A percentile compares a stretch with the other conserved stretches of the same genome.
Conservation (phyloP, 2,888 invertebrate genomes). For the Nematopogon swammerdamellus region DNA sequence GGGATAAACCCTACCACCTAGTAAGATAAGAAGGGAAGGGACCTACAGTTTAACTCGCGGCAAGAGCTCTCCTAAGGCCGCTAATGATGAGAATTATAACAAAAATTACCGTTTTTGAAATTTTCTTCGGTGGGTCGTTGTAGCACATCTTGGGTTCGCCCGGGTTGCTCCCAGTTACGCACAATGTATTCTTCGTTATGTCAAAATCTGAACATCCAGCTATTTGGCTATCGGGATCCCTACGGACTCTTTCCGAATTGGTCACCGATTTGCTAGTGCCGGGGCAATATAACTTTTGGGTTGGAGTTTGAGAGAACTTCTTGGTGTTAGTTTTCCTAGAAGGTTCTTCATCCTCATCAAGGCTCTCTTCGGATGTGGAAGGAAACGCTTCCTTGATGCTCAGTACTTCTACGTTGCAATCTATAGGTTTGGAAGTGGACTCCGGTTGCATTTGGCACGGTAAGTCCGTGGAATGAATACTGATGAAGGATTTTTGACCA, state of each 20-base stretch:
- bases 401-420: constrained; percentile 43
- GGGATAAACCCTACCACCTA: too few species aligned
- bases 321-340: constrained; percentile 19
- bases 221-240: constrained; percentile 27
- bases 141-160: constrained; percentile 49
- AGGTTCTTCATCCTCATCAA: constrained; percentile 37
- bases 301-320: constrained; percentile 20
- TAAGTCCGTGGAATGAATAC: constrained; percentile 49
- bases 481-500: constrained; percentile 45
- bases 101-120: constrained; percentile 36
- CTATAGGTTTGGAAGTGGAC: constrained; percentile 27
- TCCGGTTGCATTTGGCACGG: constrained; percentile 35
- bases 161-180: constrained; percentile 45
- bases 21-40: too few species aligned
- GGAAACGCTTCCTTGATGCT: constrained; percentile 46
- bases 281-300: constrained; percentile 30
- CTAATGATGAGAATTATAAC: neutral
- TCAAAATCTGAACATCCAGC: constrained; percentile 40
- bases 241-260: constrained; percentile 24
- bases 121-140: constrained; percentile 42
- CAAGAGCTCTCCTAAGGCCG: neutral
- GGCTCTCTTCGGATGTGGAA: constrained; percentile 46
- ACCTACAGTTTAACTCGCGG: too few species aligned
- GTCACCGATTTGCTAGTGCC: constrained; percentile 46
- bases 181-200: constrained; percentile 43